Percentiles rank a stretch among this genome's conserved stretches.
phyloP scores from a whole-genome alignment of 2,888 invertebrate genomes.

The Tuberolachnus salignus region DNA sequence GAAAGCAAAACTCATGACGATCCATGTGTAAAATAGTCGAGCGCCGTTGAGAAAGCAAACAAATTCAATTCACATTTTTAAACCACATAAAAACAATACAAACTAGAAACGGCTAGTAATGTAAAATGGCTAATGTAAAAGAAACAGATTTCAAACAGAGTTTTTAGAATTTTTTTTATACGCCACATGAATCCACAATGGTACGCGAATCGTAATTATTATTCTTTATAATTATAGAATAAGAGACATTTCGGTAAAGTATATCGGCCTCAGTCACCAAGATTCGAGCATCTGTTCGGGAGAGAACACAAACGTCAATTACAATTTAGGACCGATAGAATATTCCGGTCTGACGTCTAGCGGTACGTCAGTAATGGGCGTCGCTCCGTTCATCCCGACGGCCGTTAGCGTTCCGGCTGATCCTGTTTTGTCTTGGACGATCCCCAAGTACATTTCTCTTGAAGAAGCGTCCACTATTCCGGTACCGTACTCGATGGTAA shows the following conservation, averaged over 20 bases:
- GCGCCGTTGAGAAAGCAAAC: too few relatives aligned
- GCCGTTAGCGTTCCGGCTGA: constrained; percentile 57
- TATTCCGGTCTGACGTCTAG: constrained; percentile 42
- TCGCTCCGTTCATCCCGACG: constrained; percentile 57
- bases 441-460: constrained; percentile 65
- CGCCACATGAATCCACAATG: too few relatives aligned
- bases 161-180: too few relatives aligned
- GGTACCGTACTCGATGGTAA: constrained; percentile 65
- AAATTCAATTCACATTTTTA: too few relatives aligned
- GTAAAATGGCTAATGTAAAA: too few relatives aligned
- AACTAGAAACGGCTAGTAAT: too few relatives aligned
- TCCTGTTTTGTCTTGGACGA: constrained; percentile 63
- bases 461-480: constrained; percentile 67
- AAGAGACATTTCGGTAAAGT: background rate
- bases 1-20: too few relatives aligned
- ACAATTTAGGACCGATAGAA: constrained; percentile 37
- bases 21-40: too few relatives aligned
- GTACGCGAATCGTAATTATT: too few relatives aligned
- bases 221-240: constrained; percentile 1
- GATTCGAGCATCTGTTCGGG: background rate
- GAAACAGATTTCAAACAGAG: too few relatives aligned
- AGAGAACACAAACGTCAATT: background rate
- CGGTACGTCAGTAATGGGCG: constrained; percentile 59
- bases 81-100: too few relatives aligned
- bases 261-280: constrained; percentile 23